A percentile compares a stretch with the other conserved stretches of the same genome.
These are phyloP conservation scores for Zapornia atra DNA, from an alignment of 2,113 vertebrate species.

Conservation along the genomic window DNA sequence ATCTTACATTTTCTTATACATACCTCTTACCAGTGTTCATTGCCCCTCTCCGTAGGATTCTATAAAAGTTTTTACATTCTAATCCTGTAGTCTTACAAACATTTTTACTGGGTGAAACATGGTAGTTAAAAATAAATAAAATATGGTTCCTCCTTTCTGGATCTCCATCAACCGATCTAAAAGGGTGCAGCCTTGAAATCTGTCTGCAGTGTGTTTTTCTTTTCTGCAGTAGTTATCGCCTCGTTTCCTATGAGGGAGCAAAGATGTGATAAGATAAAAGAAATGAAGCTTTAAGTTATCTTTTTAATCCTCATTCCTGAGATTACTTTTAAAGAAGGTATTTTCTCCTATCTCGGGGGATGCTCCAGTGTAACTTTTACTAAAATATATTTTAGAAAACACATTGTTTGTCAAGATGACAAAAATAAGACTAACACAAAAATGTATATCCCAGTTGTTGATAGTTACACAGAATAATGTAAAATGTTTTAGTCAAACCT, in stretches of 20 bases:
- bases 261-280: constrained; percentile 78
- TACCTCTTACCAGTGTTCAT: background rate
- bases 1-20: background rate
- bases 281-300: constrained; percentile 78
- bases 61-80: background rate
- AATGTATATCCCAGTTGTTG: background rate
- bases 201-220: constrained; percentile 34
- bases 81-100: background rate
- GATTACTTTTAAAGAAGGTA: constrained; percentile 75
- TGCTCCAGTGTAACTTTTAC: constrained; percentile 52
- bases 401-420: constrained; percentile 12
- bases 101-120: background rate
- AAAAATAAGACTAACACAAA: background rate
- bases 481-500: constrained; percentile 22
- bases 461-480: constrained; percentile 23
- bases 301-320: constrained; percentile 77
- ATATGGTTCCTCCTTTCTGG: background rate
- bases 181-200: constrained; percentile 36
- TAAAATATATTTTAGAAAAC: constrained; percentile 55
- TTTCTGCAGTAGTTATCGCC: constrained; percentile 66
- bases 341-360: constrained; percentile 72
- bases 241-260: constrained; percentile 49
- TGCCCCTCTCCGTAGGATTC: background rate
- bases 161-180: background rate
- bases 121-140: background rate